Percentiles rank a stretch among this genome's conserved stretches.
phyloP scores from a whole-genome alignment of 2,888 invertebrate genomes.

The Spilarctia lutea region DNA sequence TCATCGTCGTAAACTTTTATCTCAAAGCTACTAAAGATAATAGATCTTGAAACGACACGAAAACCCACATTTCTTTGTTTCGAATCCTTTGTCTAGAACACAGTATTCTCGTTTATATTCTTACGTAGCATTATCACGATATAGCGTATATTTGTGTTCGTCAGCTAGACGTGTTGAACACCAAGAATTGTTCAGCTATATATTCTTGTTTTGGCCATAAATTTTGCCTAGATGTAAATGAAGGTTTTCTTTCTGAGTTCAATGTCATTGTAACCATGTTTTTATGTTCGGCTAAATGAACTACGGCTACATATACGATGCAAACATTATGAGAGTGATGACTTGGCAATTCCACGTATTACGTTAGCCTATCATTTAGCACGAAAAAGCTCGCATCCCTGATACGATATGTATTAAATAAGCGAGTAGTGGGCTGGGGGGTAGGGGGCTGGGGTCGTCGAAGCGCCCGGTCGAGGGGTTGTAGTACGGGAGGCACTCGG shows the following conservation, averaged over 20 bases:
- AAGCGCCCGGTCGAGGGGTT: conserved; percentile 59
- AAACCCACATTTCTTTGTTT: conserved; percentile 17
- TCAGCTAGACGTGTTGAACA: background rate
- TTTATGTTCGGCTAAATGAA: conserved; percentile 54
- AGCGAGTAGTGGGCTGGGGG: conserved; percentile 78
- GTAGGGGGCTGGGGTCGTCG: conserved; percentile 52
- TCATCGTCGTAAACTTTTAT: background rate
- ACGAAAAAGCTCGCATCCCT: conserved; percentile 82
- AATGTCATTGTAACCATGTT: conserved; percentile 68
- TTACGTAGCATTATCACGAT: background rate
- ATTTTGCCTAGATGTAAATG: conserved; percentile 53
- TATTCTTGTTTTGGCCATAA: conserved; percentile 32
- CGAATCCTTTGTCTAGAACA: conserved; percentile 20
- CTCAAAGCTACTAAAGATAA: conserved; percentile 7
- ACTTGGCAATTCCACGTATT: conserved; percentile 68
- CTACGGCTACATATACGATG: conserved; percentile 47
- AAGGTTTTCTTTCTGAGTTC: conserved; percentile 67
- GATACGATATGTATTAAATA: conserved; percentile 84
- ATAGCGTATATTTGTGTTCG: background rate
- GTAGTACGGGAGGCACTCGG: conserved; percentile 88
- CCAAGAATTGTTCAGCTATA: conserved; percentile 31
- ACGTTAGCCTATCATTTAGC: conserved; percentile 80
- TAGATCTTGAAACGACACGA: conserved; percentile 6
- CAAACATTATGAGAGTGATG: conserved; percentile 60
- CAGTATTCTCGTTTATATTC: background rate